phyloP scores from a whole-genome alignment of 2,113 vertebrate genomes.

The Cyprinodon tularosa region DNA sequence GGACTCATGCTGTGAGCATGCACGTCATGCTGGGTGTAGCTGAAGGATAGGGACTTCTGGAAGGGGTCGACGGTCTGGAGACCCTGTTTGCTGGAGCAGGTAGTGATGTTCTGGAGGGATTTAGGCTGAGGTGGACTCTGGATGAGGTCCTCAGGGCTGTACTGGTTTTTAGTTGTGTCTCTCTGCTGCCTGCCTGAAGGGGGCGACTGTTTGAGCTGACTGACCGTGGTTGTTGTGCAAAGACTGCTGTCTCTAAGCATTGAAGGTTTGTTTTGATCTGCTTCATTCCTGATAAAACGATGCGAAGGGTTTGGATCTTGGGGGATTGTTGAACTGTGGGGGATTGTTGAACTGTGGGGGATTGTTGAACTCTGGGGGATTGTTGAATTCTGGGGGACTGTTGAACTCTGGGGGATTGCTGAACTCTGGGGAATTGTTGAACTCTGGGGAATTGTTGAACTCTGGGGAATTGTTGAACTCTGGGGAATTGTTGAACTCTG shows the following conservation, averaged over 20 bases:
- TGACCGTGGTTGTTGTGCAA: not conserved
- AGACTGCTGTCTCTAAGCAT: constrained; percentile 12
- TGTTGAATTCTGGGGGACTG: not conserved
- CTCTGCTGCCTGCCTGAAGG: not conserved
- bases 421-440: not conserved
- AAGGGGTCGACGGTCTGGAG: constrained; percentile 69
- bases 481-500: not conserved
- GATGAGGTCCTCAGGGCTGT: constrained; percentile 12
- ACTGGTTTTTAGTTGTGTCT: not conserved
- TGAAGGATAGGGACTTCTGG: constrained; percentile 66
- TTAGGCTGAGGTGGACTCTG: not conserved
- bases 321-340: not conserved
- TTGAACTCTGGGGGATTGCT: not conserved
- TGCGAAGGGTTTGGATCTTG: not conserved
- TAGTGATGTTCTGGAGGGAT: constrained; percentile 2
- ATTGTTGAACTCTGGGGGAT: not conserved
- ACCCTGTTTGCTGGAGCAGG: constrained; percentile 22
- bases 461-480: not conserved
- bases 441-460: not conserved
- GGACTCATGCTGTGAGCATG: constrained; percentile 82
- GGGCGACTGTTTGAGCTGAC: not conserved
- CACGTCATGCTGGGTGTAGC: constrained; percentile 75
- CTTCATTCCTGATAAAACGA: not conserved
- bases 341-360: not conserved
- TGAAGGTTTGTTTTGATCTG: constrained; percentile 4